Conservation (phyloP, 2,888 invertebrate genomes). For the Cacoxenus indagator region DNA sequence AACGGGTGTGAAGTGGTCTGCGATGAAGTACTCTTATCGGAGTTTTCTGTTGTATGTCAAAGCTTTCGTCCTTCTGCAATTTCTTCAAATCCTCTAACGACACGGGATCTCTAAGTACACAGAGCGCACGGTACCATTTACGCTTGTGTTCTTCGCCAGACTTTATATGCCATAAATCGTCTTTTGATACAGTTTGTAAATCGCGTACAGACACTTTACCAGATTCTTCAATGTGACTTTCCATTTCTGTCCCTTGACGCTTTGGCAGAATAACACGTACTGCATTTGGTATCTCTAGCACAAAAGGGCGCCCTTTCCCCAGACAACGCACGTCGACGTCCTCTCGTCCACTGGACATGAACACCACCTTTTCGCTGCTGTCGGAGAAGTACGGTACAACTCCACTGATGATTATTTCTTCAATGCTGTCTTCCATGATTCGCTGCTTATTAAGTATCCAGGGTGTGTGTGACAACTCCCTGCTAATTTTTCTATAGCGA, state of each 20-base stretch:
- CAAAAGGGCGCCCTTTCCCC: conserved; percentile 93
- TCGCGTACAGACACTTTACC: conserved; percentile 75
- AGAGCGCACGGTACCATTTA: conserved; percentile 89
- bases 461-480: conserved; percentile 92
- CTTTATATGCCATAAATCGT: conserved; percentile 80
- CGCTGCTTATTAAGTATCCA: conserved; percentile 79
- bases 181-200: conserved; percentile 78
- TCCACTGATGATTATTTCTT: conserved; percentile 85
- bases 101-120: conserved; percentile 72
- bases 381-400: conserved; percentile 74
- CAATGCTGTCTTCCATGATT: conserved; percentile 88
- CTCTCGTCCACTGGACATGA: conserved; percentile 94
- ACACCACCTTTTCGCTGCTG: conserved; percentile 73
- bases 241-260: conserved; percentile 73
- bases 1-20: conserved; percentile 80
- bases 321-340: conserved; percentile 97
- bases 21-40: conserved; percentile 92
- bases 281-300: conserved; percentile 85
- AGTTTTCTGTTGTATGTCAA: conserved; percentile 84
- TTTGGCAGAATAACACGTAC: conserved; percentile 72
- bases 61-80: conserved; percentile 67
- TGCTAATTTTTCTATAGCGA: conserved; percentile 86
- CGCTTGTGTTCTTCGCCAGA: conserved; percentile 89
- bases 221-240: conserved; percentile 73
- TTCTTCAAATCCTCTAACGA: conserved; percentile 73